Evolutionary conservation across 2,888 invertebrate species (phyloP), one percentile per base, ranked within the genome.

Genomic region (Brachyptera putata): DNA sequence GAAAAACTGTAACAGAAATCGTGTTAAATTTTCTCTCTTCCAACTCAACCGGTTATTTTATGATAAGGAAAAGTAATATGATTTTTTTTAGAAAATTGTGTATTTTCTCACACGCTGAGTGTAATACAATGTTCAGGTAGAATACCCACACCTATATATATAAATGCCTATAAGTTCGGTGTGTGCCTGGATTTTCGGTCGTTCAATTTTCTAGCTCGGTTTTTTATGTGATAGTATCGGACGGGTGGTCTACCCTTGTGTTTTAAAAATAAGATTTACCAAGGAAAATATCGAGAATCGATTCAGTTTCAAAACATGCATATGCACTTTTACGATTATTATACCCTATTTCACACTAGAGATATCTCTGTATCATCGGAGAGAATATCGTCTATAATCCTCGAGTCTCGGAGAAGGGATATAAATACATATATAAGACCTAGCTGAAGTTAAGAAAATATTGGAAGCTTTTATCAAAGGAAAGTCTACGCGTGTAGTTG

Each of bases 21-120:
- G n/a, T n/a, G 34, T 30, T 16, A 36, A 53, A 53, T 34, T 53
- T 53, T 53, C 53, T 53, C 16, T 16, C 53, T 21, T 43, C 34
- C 21, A n/a, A n/a, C n/a, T 46, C 24, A 13, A 21, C 22, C 22
- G 46, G 22, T 36, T 36, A 30, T 53, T 53, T 36, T 53, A 36
- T 53, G 53, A 18, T 36, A 53, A 36, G 41, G 41, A 41, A 58
- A 21, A 4, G 59, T 59, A 59, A 55, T 39, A 55, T 41, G 59
- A 26, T 59, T 59, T 59, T 18, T 30, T 18, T 16, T 30, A 26
- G 18, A 43, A 46, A 57, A 26, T 57, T 46, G 48, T 46, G n/a
- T n/a, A n/a, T n/a, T 46, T 22, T 14, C 21, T n/a, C 14, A 18
- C 34, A 22, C 18, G 21, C n/a, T 13, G 34, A 53, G 13, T 53